A percentile compares a stretch with the other conserved stretches of the same genome.
Evolutionary conservation across 2,888 invertebrate species (phyloP).

Genomic region (Danaus chrysippus): DNA sequence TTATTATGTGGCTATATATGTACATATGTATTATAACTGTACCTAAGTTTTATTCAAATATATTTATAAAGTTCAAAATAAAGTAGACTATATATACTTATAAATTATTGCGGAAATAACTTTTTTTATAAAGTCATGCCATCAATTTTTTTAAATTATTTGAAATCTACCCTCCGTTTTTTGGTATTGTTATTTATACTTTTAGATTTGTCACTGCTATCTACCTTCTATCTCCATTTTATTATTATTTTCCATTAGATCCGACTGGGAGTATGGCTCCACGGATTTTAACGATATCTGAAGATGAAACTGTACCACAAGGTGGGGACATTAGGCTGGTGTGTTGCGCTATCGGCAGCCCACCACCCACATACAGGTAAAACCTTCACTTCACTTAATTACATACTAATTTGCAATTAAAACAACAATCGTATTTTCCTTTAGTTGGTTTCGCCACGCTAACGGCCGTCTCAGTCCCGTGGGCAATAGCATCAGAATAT

Average conservation of each 20-base stretch:
- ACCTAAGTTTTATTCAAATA: no score
- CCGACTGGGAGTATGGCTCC: constrained; percentile 81
- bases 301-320: constrained; percentile 79
- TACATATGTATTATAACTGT: no score
- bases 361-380: constrained; percentile 84
- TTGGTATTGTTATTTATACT: no score
- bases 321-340: constrained; percentile 84
- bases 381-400: neutral
- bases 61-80: no score
- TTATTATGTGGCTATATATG: no score
- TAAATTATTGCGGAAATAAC: no score
- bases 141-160: no score
- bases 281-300: constrained; percentile 83
- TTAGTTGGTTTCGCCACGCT: constrained; percentile 80
- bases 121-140: no score
- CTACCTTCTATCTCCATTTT: no score
- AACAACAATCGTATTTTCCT: constrained; percentile 14
- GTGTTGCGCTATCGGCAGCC: constrained; percentile 85
- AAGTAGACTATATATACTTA: no score
- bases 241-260: constrained; percentile 40
- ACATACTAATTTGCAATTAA: neutral
- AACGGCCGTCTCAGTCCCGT: constrained; percentile 81
- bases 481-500: constrained; percentile 78
- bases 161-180: no score
- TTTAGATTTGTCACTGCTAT: no score